phyloP scores from a whole-genome alignment of 2,888 invertebrate species.

The Trichacis sp. region DNA sequence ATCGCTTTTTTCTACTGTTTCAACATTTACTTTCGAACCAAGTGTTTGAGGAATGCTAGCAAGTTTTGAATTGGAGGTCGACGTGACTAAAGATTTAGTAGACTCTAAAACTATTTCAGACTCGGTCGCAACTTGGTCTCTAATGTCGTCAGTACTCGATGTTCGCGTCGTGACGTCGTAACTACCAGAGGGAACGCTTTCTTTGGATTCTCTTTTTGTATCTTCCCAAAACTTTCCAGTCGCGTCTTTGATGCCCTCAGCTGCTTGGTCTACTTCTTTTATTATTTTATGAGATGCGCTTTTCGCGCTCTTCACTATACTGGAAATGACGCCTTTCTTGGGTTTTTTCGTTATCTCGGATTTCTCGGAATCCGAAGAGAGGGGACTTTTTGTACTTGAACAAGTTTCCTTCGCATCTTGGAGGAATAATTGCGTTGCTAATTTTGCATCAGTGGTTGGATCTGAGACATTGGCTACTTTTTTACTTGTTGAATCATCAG shows the following conservation, averaged over 20 bases:
- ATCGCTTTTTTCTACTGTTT: not conserved
- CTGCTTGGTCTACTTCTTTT: conserved; percentile 50
- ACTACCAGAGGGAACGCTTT: conserved; percentile 50
- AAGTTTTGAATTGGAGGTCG: conserved; percentile 35
- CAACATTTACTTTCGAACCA: conserved; percentile 17
- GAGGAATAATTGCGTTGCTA: conserved; percentile 41
- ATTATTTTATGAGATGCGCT: conserved; percentile 49
- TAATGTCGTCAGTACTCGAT: conserved; percentile 36
- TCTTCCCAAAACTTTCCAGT: conserved; percentile 50
- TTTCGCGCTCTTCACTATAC: conserved; percentile 52
- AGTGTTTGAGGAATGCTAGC: conserved; percentile 59
- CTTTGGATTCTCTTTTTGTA: conserved; percentile 50
- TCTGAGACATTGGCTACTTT: conserved; percentile 17
- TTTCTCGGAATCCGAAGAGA: conserved; percentile 40
- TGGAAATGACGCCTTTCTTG: conserved; percentile 51
- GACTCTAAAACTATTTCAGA: conserved; percentile 48
- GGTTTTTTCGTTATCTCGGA: conserved; percentile 45
- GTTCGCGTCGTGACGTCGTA: conserved; percentile 52
- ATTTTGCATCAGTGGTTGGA: conserved; percentile 40
- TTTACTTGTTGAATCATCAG: conserved; percentile 28
- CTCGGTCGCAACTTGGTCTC: conserved; percentile 41
- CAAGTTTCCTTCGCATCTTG: conserved; percentile 31
- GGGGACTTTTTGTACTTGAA: conserved; percentile 4
- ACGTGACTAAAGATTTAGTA: conserved; percentile 40
- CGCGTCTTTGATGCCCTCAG: conserved; percentile 47